Conservation (phyloP, 2,888 invertebrate species). For the Malthinus flaveolus region DNA sequence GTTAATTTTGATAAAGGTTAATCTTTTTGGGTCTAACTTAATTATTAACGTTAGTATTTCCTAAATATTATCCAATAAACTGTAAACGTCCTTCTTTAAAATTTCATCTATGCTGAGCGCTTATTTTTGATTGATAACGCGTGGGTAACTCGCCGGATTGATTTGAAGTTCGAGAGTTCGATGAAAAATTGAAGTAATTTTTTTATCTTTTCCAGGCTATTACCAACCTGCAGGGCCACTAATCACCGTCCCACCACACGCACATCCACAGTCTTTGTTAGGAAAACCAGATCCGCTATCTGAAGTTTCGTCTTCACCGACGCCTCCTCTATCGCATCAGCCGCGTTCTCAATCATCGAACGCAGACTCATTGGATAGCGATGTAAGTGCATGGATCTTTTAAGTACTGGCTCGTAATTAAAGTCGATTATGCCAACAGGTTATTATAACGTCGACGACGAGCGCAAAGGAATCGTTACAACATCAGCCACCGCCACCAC, state of each 20-base stretch:
- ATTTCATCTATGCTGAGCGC: no score
- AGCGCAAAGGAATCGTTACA: conserved; percentile 49
- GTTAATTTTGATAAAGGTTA: no score
- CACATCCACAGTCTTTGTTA: conserved; percentile 54
- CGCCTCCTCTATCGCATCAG: conserved; percentile 53
- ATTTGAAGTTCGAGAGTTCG: no score
- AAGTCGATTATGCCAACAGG: conserved; percentile 37
- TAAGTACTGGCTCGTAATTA: no score
- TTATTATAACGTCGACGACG: conserved; percentile 53
- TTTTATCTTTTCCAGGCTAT: conserved; percentile 67
- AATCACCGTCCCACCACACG: conserved; percentile 66
- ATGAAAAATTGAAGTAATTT: not conserved
- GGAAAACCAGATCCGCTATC: conserved; percentile 53
- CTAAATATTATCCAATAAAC: no score
- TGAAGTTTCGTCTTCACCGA: conserved; percentile 60
- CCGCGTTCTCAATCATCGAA: conserved; percentile 49
- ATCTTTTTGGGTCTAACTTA: no score
- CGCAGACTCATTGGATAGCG: conserved; percentile 55
- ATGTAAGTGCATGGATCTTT: conserved; percentile 43
- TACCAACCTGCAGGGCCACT: conserved; percentile 92
- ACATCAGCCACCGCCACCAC: conserved; percentile 51
- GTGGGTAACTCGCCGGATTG: no score
- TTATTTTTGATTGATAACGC: no score
- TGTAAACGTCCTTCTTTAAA: no score
- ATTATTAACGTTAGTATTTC: no score